Percentiles rank a stretch among this genome's conserved stretches.
Conservation (phyloP, 2,797 vertebrate genomes). For the Galagoides demidoff region DNA sequence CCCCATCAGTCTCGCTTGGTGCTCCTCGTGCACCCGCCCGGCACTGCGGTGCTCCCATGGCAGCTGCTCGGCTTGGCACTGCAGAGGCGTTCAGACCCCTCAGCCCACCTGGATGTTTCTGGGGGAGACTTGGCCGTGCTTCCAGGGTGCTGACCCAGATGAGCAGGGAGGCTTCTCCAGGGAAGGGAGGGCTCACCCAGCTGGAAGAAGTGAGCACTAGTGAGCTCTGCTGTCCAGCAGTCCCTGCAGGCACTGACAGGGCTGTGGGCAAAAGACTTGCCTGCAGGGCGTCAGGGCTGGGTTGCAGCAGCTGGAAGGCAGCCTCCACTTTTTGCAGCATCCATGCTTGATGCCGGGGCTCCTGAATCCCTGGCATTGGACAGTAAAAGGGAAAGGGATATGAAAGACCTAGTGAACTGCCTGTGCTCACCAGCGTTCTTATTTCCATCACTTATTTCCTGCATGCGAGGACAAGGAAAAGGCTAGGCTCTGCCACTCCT, state of each 20-base stretch:
- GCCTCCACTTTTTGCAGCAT: background rate
- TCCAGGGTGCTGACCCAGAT: background rate
- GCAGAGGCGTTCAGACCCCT: slow-evolving; percentile 22
- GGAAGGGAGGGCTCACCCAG: background rate
- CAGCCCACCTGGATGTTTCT: background rate
- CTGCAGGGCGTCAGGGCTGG: background rate
- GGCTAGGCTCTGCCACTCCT: background rate
- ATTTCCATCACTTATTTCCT: background rate
- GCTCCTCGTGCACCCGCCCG: slow-evolving; percentile 70
- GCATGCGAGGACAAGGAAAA: background rate
- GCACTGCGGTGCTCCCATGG: slow-evolving; percentile 61
- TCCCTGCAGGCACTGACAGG: slow-evolving; percentile 34
- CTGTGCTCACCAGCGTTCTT: background rate
- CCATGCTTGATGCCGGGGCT: background rate
- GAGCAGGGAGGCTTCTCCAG: background rate
- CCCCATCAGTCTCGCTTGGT: slow-evolving; percentile 81
- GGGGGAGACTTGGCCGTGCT: background rate
- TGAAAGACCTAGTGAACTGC: background rate
- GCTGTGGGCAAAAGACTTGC: background rate
- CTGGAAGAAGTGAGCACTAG: background rate
- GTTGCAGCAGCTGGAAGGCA: background rate
- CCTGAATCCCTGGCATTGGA: background rate
- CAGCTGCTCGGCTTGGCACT: slow-evolving; percentile 49
- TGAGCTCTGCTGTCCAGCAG: slow-evolving; percentile 13
- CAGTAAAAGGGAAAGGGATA: background rate